Conservation (phyloP, 2,797 vertebrate species). For the Ptychobarbus kaznakovi region DNA sequence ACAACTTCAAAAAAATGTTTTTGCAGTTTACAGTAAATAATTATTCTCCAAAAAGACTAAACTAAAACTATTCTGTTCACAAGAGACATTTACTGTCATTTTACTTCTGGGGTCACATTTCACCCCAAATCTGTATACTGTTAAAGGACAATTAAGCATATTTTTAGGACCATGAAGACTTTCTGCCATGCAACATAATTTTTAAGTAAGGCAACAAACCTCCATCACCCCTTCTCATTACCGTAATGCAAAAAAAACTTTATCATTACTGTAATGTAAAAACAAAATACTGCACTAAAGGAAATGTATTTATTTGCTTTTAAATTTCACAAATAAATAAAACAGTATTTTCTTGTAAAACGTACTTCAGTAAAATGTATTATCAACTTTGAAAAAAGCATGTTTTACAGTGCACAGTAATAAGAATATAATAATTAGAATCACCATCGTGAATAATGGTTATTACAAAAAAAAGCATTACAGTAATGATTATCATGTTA, state of each 20-base stretch:
- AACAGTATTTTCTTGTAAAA: background rate
- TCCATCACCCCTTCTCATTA: background rate
- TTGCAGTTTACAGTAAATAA: no score
- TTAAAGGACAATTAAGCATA: background rate
- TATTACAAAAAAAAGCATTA: background rate
- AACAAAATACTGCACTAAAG: background rate
- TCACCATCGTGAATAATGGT: background rate
- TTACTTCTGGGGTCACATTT: background rate
- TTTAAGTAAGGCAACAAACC: background rate
- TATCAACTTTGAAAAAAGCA: background rate
- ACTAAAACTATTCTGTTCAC: background rate
- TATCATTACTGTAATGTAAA: background rate
- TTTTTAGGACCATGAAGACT: background rate
- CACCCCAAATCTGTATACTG: background rate
- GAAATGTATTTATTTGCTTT: background rate
- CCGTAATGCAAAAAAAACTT: background rate
- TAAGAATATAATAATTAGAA: background rate
- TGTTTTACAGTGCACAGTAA: background rate
- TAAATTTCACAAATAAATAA: background rate
- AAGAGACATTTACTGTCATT: background rate
- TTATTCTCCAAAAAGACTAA: no score
- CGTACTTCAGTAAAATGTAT: background rate
- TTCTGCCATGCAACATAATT: background rate
- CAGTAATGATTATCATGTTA: background rate
- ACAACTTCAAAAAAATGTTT: no score